A percentile compares a stretch with the other conserved stretches of the same genome.
Evolutionary conservation across 1,140 invertebrate species (phyloP).

Genomic region (Venustaconcha ellipsiformis): DNA sequence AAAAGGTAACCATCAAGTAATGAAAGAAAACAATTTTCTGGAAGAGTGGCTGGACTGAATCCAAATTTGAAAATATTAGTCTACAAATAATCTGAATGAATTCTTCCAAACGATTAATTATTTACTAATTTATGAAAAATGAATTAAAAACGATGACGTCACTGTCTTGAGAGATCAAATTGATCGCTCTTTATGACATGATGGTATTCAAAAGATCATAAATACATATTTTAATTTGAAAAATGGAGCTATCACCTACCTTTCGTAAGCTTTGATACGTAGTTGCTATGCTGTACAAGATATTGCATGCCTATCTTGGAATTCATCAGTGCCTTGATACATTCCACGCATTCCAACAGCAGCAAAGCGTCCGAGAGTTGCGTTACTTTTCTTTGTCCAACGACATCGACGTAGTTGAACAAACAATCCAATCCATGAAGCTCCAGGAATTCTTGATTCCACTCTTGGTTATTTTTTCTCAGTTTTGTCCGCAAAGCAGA

Average conservation of each 20-base stretch:
- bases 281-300: conserved; percentile 68
- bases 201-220: background rate
- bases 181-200: background rate
- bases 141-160: background rate
- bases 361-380: conserved; percentile 68
- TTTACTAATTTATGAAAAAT: background rate
- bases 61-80: background rate
- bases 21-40: too few species aligned
- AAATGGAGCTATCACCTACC: conserved; percentile 56
- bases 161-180: background rate
- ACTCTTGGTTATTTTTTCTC: conserved; percentile 61
- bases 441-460: conserved; percentile 72
- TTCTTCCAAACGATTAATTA: background rate
- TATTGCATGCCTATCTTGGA: conserved; percentile 70
- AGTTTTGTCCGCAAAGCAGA: conserved; percentile 68
- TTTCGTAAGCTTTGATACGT: conserved; percentile 67
- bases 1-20: too few species aligned
- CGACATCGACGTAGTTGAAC: conserved; percentile 68
- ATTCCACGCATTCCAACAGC: conserved; percentile 70
- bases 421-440: conserved; percentile 69
- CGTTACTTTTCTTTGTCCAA: conserved; percentile 57
- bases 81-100: background rate
- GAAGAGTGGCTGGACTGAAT: too few species aligned
- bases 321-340: conserved; percentile 71
- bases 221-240: background rate